Percentiles rank a stretch among this genome's conserved stretches.
Evolutionary conservation across 1,140 invertebrate genomes (phyloP).

Genomic region (Pseudomyrmex gracilis): DNA sequence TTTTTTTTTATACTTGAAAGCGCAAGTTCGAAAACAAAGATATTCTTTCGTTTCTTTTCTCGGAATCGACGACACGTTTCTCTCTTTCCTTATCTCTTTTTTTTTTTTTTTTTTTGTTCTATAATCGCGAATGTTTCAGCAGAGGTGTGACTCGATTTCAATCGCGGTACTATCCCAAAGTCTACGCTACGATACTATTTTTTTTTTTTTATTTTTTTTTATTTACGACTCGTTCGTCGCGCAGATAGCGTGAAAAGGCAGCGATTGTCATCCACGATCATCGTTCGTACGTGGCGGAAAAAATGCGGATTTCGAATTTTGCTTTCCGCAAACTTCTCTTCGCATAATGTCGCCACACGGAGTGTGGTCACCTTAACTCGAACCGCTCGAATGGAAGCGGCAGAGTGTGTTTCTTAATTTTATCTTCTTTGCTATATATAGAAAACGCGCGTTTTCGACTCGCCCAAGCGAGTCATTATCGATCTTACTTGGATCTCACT

Average conservation of each 20-base stretch:
- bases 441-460: neutral
- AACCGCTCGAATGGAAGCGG: neutral
- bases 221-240: neutral
- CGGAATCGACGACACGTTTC: conserved; percentile 3
- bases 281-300: neutral
- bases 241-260: neutral
- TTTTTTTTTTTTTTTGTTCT: neutral
- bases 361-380: conserved; percentile 15
- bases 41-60: conserved; percentile 3
- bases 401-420: neutral
- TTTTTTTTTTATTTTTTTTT: neutral
- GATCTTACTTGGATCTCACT: neutral
- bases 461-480: neutral
- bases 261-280: conserved; percentile 24
- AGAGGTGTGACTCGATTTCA: conserved; percentile 46
- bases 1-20: neutral
- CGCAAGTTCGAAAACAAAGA: conserved; percentile 21
- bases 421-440: neutral
- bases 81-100: neutral
- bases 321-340: conserved; percentile 12
- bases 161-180: conserved; percentile 28
- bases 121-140: neutral
- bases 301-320: conserved; percentile 21
- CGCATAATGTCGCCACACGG: neutral
- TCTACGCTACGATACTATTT: conserved; percentile 17